Evolutionary conservation across 2,888 invertebrate genomes (phyloP), one percentile per base, ranked within the genome.

Genomic region (Apotomis capreana): DNA sequence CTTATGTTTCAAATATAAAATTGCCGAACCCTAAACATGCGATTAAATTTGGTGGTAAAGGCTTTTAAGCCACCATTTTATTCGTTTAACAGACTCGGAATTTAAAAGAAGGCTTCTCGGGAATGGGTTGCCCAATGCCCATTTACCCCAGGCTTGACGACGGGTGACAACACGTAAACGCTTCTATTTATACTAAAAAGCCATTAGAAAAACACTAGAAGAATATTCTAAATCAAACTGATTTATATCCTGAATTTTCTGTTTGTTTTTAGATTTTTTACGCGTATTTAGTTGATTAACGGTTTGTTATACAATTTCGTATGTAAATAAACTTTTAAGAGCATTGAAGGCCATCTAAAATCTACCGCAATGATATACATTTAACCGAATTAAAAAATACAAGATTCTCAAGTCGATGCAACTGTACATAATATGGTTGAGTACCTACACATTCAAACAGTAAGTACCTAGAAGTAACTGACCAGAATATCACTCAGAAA

Each of bases 21-120:
- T 37, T 60, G 46, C 54, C 46, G 49, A 65, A 60, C 52, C 54
- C 54, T 40, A 44, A 70, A 46, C 52, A 54, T 64, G 44, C 44
- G 52, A 40, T 55, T 54, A 60, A 65, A 60, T 65, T 54, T 65
- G 70, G 15, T 40, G 54, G 37, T 13, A 65, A 8, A 52, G 44
- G 70, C 70, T 70, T 70, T 70, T 70, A 70, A 60, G 65, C 54
- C 60, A 55, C 60, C 60, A 13, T 64, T 70, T 65, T 61, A 67
- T 70, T 65, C 55, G 54, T 65, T 40, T 60, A 60, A 54, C 60
- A 60, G 55, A 46, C 54, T 60, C 60, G 37, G 59, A 70, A 70
- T 65, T 65, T 70, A 65, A 70, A 70, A 61, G 60, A 51, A 49
- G 70, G 60, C 60, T 55, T 59, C 51, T 55, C 55, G 55, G n/a